Base-by-base conservation (phyloP, 2,113 vertebrate species). In the Muntiacus reevesi region DNA sequence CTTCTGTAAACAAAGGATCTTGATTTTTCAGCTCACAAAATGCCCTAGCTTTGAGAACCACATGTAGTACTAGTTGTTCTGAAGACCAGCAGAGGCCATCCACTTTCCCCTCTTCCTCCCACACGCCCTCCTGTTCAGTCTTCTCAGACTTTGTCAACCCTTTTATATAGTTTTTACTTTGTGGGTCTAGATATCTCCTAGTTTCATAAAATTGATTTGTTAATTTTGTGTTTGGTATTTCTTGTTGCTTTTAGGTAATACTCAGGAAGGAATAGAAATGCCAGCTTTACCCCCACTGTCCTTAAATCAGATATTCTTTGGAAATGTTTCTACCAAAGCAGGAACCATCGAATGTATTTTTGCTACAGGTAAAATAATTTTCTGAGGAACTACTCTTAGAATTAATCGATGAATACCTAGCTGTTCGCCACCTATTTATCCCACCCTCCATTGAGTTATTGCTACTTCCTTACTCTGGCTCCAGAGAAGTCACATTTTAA, bases 11-110 rank as follows among this genome's bases (percentile, higher is more conserved):
- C n/a, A 47, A 28, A 87, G 21, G n/a, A 21, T 19, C 36, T n/a
- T 33, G 85, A 7, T 60, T 89, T 76, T 83, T 55, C 30, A 5
- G 2, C 1, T 28, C 60, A 40, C 7, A 9, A 50, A 62, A 27
- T 16, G 33, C 0, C 5, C 21, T 27, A 2, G 67, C 60, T 76
- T n/a, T 47, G 4, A 33, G 14, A 76, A n/a, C 9, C 19, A 2
- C 11, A 1, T 5, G 45, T 2, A 1, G 40, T 7, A 1, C 7
- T 17, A 15, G 3, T 6, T n/a, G 30, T 45, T 12, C 33, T 40
- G 12, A 7, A 78, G 67, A 50, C 30, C 7, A 28, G 1, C 5
- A 27, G 19, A 47, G 2, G 2, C 28, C 10, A 1, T 1, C 0
- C 15, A 5, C 30, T 47, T n/a, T 33, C n/a, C 91, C 17, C 5